These are phyloP conservation scores for Saccopteryx bilineata DNA, from an alignment of 2,113 vertebrate genomes.

Conservation along the genomic window DNA sequence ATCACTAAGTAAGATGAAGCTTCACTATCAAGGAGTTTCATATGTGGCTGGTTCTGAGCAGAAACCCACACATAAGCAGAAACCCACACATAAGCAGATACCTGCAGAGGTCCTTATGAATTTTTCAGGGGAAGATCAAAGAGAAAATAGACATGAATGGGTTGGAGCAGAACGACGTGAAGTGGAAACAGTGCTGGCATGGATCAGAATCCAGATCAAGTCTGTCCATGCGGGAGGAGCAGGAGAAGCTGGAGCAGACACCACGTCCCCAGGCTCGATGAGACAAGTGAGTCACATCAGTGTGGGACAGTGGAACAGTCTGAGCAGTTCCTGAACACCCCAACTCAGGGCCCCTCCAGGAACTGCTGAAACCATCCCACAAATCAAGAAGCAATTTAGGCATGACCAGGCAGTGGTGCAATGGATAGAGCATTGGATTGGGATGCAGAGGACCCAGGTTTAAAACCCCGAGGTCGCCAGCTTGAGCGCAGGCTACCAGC, in stretches of 20 bases:
- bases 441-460: no score
- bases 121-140: conserved; percentile 82
- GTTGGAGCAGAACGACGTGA: conserved; percentile 58
- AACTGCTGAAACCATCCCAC: background rate
- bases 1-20: conserved; percentile 36
- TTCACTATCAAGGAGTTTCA: conserved; percentile 65
- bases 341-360: background rate
- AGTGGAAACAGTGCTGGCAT: background rate
- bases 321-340: background rate
- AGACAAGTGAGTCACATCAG: background rate
- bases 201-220: conserved; percentile 74
- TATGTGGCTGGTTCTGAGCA: conserved; percentile 62
- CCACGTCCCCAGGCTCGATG: background rate
- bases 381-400: conserved; percentile 6
- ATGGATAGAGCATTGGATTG: no score
- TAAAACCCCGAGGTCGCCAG: no score
- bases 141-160: conserved; percentile 74
- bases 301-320: background rate
- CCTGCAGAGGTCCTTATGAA: conserved; percentile 77
- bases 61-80: conserved; percentile 56
- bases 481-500: no score
- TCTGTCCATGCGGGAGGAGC: conserved; percentile 3
- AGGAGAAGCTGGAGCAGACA: conserved; percentile 4
- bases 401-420: no score
- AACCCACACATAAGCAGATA: conserved; percentile 53